A percentile compares a stretch with the other conserved stretches of the same genome.
Evolutionary conservation across 1,140 invertebrate species (phyloP).

Genomic region (Bombus pyrosoma): DNA sequence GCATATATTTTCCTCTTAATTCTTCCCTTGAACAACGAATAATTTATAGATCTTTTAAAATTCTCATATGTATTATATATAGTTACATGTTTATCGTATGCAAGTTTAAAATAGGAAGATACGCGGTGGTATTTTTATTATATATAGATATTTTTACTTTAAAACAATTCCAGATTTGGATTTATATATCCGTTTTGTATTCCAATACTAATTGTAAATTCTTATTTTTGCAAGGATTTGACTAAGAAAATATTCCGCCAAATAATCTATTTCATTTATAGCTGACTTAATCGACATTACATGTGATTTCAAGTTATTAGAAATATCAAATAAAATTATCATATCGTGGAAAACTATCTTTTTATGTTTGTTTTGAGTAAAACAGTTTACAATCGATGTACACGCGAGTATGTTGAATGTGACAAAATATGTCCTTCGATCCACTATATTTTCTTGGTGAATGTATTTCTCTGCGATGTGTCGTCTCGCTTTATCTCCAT

Average conservation of each 20-base stretch:
- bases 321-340: background rate
- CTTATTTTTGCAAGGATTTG: too few species aligned
- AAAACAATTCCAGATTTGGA: background rate
- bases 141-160: too few species aligned
- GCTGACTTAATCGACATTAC: background rate
- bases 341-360: background rate
- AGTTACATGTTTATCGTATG: background rate
- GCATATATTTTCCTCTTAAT: too few species aligned
- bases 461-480: background rate
- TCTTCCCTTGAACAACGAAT: too few species aligned
- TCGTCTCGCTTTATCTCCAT: background rate
- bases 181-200: background rate
- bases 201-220: background rate
- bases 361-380: background rate
- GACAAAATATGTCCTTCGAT: background rate
- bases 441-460: background rate
- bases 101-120: background rate
- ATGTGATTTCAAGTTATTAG: background rate
- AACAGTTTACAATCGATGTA: background rate
- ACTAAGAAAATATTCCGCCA: too few species aligned
- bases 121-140: too few species aligned
- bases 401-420: background rate
- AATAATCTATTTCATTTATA: too few species aligned
- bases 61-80: too few species aligned
- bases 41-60: too few species aligned